Evolutionary conservation across 2,797 vertebrate species (phyloP), one percentile per base, ranked within the genome.

Genomic region (Gymnodraco acuticeps): DNA sequence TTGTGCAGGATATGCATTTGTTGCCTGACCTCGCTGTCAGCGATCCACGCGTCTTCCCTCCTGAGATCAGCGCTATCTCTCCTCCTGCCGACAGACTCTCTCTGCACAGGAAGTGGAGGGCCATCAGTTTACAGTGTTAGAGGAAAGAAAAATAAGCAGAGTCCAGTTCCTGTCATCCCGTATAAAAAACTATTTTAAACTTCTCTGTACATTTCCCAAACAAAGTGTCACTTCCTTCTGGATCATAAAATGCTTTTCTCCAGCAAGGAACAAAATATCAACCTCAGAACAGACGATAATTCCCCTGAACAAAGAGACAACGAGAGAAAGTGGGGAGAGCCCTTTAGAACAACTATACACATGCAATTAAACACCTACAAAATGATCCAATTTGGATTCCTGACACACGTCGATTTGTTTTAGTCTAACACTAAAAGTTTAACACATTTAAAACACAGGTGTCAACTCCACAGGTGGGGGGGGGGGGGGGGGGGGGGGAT

Each of bases 281-380:
- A 52, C 73, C 41, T 41, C 20, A 46, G 64, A 55, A 11, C 46
- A 50, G 11, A 27, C 27, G 4, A 9, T 5, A 3, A 42, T 14
- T 4, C 4, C 38, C 58, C 51, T 47, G 51, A 33, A 66, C 27
- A 27, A 27, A 27, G 27, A 5, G 27, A 47, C 31, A 58, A 48
- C 33, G 17, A 66, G 51, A 20, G 33, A 38, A 20, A 78, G 77
- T 53, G 68, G 70, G 65, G 58, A 10, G 60, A 86, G 86, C 83
- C 88, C 83, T 82, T 89, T 33, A 33, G 64, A 47, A 67, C 65
- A 48, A 81, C 58, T 51, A 27, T 60, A 58, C 43, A 75, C 1
- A 11, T 51, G 60, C 50, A 0, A 63, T n/a, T 5, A 38, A 48
- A 61, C 58, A 12, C 20, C 16, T 46, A 16, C 1, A 10, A 33